Percentiles rank a stretch among this genome's conserved stretches.
Conservation (phyloP, 2,888 invertebrate species). For the Prosapia bicincta region DNA sequence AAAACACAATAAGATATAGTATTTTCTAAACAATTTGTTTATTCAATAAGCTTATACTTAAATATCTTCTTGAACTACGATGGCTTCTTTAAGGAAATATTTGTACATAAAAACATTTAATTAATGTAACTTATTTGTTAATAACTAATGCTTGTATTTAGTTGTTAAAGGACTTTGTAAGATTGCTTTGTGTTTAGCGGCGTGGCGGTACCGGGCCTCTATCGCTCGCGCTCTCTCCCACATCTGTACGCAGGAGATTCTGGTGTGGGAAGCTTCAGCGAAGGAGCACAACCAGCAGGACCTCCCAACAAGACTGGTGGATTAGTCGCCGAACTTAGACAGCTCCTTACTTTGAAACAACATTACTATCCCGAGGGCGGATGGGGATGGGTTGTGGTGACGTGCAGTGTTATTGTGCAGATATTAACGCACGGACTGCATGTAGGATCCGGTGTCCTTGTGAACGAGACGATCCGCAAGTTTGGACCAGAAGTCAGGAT, state of each 20-base stretch:
- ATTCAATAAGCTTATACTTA: too few species aligned
- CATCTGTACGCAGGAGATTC: slow-evolving; percentile 53
- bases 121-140: too few species aligned
- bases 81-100: background rate
- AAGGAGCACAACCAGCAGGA: slow-evolving; percentile 30
- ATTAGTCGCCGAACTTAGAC: slow-evolving; percentile 53
- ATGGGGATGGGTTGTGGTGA: slow-evolving; percentile 80
- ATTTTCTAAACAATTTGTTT: too few species aligned
- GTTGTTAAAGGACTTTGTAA: background rate
- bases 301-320: slow-evolving; percentile 44
- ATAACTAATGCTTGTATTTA: too few species aligned
- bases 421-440: slow-evolving; percentile 71
- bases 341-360: slow-evolving; percentile 58
- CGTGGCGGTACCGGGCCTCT: slow-evolving; percentile 49
- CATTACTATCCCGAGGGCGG: slow-evolving; percentile 51
- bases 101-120: background rate
- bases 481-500: slow-evolving; percentile 19
- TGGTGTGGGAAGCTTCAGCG: slow-evolving; percentile 47
- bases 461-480: slow-evolving; percentile 47
- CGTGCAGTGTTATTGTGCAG: slow-evolving; percentile 68
- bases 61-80: too few species aligned
- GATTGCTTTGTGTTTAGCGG: slow-evolving; percentile 42
- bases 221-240: slow-evolving; percentile 64
- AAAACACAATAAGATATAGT: too few species aligned
- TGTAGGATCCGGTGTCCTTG: slow-evolving; percentile 59